Evolutionary conservation across 2,888 invertebrate species (phyloP).

Genomic region (Lomographa bimaculata): DNA sequence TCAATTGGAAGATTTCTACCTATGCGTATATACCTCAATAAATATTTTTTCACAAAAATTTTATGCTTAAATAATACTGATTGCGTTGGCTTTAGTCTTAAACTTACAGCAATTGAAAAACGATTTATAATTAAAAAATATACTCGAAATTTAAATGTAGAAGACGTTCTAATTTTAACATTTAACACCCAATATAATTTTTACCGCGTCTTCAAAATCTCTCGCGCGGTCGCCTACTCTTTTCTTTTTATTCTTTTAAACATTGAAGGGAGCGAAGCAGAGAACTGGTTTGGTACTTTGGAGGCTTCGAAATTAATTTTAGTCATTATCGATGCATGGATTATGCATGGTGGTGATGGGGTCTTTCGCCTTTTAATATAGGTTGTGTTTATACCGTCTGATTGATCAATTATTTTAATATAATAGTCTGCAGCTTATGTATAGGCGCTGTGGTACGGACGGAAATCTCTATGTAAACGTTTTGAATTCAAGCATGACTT

Average conservation of each 20-base stretch:
- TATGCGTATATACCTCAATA: too few relatives aligned
- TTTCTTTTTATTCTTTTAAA: conserved; percentile 22
- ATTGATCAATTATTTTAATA: conserved; percentile 33
- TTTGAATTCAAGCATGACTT: too few relatives aligned
- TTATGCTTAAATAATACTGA: too few relatives aligned
- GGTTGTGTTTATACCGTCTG: conserved; percentile 18
- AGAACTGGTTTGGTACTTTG: conserved; percentile 41
- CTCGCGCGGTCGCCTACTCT: conserved; percentile 14
- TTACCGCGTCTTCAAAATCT: conserved; percentile 22
- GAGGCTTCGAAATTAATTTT: conserved; percentile 47
- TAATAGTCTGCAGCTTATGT: conserved; percentile 16
- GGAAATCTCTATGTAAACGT: too few relatives aligned
- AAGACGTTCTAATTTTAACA: too few relatives aligned
- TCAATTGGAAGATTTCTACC: too few relatives aligned
- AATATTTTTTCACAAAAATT: too few relatives aligned
- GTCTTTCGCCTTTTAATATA: conserved; percentile 47
- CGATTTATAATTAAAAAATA: too few relatives aligned
- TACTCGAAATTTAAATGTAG: too few relatives aligned
- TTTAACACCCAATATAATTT: conserved; percentile 27
- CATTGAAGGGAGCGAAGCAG: conserved; percentile 6
- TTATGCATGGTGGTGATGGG: conserved; percentile 50
- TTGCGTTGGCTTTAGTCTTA: too few relatives aligned
- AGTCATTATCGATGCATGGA: conserved; percentile 41
- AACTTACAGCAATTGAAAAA: too few relatives aligned
- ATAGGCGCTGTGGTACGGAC: too few relatives aligned